These are phyloP conservation scores for Calliphora vicina DNA, from an alignment of 1,140 invertebrate species.

Conservation along the genomic window DNA sequence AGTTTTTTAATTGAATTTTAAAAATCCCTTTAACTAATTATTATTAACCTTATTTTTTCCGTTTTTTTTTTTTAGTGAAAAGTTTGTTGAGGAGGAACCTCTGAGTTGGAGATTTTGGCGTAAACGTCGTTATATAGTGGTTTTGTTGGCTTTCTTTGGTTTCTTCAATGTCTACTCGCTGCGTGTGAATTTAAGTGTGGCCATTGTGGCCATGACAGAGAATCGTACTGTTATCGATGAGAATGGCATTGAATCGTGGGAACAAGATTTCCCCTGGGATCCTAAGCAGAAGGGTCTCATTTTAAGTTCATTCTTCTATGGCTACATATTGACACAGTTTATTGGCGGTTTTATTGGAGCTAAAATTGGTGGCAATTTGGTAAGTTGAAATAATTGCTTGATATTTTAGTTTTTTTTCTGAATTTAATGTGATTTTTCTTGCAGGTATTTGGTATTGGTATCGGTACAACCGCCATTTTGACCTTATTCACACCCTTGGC, in stretches of 20 bases:
- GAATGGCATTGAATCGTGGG: constrained; percentile 68
- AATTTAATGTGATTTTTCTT: constrained; percentile 5
- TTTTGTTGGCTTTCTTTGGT: constrained; percentile 82
- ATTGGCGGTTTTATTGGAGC: constrained; percentile 78
- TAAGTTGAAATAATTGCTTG: constrained; percentile 63
- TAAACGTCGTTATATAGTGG: constrained; percentile 75
- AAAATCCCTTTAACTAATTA: not conserved
- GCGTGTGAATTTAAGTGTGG: constrained; percentile 87
- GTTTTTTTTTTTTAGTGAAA: constrained; percentile 60
- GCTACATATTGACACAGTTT: constrained; percentile 78
- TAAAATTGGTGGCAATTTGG: constrained; percentile 74
- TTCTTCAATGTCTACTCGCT: constrained; percentile 89
- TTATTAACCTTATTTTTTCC: not conserved
- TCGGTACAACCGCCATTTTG: constrained; percentile 80
- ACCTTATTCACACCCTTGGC: constrained; percentile 84
- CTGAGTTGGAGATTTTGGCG: constrained; percentile 75
- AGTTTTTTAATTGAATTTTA: not conserved
- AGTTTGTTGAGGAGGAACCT: constrained; percentile 63
- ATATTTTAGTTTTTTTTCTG: constrained; percentile 64
- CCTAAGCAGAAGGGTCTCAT: constrained; percentile 80
- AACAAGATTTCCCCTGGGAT: constrained; percentile 83
- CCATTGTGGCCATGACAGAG: constrained; percentile 87
- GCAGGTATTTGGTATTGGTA: constrained; percentile 78
- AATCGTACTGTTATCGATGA: constrained; percentile 67
- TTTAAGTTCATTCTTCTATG: constrained; percentile 88